Percentiles rank a stretch among this genome's conserved stretches.
These are phyloP conservation scores for Ptiloglossa arizonensis DNA, from an alignment of 1,140 invertebrate genomes.

Conservation along the genomic window DNA sequence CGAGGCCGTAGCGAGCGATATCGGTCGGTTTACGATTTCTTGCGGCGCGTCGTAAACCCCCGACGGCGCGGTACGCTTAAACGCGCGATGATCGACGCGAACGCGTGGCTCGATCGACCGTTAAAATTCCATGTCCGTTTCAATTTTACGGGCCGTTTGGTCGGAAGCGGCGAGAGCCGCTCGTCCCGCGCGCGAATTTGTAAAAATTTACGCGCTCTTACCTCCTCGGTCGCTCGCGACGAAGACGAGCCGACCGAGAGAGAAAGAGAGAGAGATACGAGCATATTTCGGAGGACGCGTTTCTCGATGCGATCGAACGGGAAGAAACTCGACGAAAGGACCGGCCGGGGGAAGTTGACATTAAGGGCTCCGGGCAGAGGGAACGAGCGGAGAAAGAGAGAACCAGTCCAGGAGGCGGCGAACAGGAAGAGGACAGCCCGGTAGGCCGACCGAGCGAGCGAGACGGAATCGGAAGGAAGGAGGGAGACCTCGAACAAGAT, in stretches of 20 bases:
- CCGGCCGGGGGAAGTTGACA: slow-evolving; percentile 57
- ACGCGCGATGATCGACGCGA: slow-evolving; percentile 13
- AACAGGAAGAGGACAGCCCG: slow-evolving; percentile 50
- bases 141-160: slow-evolving; percentile 28
- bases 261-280: neutral
- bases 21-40: slow-evolving; percentile 43
- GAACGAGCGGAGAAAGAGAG: slow-evolving; percentile 2
- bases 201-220: neutral
- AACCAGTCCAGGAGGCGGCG: slow-evolving; percentile 8
- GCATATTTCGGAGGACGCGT: neutral
- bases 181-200: neutral
- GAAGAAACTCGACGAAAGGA: slow-evolving; percentile 46
- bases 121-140: slow-evolving; percentile 42
- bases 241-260: too few relatives aligned
- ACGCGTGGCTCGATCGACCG: slow-evolving; percentile 25
- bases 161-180: neutral
- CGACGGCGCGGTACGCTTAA: neutral
- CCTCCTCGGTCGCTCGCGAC: too few relatives aligned
- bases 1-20: slow-evolving; percentile 42
- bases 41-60: slow-evolving; percentile 25
- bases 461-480: slow-evolving; percentile 36
- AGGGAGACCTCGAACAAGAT: slow-evolving; percentile 41
- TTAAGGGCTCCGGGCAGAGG: slow-evolving; percentile 29
- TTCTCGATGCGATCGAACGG: slow-evolving; percentile 23
- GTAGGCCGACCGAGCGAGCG: slow-evolving; percentile 31